A percentile compares a stretch with the other conserved stretches of the same genome.
Evolutionary conservation across 2,113 vertebrate genomes (phyloP).

Genomic region (Hipposideros armiger): DNA sequence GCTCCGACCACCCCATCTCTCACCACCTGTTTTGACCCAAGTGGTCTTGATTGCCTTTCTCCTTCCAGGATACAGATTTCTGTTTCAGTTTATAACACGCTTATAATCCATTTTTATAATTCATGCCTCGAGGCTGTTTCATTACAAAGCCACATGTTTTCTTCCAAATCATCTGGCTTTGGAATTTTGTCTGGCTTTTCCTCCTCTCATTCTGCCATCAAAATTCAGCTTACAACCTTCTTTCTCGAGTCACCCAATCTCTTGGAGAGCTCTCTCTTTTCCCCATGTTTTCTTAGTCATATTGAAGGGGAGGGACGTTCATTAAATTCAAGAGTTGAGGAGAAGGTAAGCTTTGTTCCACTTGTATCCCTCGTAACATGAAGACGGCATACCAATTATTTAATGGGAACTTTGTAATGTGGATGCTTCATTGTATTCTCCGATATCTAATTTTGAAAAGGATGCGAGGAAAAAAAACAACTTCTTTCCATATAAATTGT

Average conservation of each 20-base stretch:
- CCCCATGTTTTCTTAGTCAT: not conserved
- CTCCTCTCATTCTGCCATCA: not conserved
- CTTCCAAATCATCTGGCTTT: not conserved
- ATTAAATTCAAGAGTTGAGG: not conserved
- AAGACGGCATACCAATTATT: not conserved
- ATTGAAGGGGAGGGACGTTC: not conserved
- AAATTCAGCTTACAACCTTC: not conserved
- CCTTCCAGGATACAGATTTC: not conserved
- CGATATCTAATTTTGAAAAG: conserved; percentile 60
- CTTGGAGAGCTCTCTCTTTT: not conserved
- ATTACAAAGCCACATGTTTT: not conserved
- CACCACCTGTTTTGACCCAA: not conserved
- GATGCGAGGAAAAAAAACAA: not conserved
- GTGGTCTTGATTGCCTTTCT: not conserved
- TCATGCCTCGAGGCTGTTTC: not conserved
- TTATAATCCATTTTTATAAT: not conserved
- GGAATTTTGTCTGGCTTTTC: not conserved
- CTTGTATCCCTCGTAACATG: not conserved
- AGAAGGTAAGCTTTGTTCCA: not conserved
- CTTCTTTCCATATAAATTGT: conserved; percentile 54
- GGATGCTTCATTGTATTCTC: not conserved
- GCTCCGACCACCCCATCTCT: not conserved
- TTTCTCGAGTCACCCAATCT: not conserved
- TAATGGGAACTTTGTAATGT: conserved; percentile 30
- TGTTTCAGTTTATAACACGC: not conserved